Conservation (phyloP, 2,113 vertebrate genomes). For the Dicaeum eximium region DNA sequence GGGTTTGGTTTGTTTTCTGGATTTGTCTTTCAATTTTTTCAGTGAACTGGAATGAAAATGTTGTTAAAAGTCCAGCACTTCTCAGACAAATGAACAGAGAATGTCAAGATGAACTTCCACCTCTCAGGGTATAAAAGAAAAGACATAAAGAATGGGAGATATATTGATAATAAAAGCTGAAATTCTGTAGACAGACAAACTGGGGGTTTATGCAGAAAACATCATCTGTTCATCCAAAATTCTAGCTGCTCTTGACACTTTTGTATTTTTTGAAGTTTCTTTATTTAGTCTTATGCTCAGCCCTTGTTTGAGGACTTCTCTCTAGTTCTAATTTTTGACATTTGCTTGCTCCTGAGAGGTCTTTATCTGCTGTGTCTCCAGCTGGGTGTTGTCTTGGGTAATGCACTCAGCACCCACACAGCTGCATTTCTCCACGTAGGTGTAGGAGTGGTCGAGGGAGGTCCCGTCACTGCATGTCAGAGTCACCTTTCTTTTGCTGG, state of each 20-base stretch:
- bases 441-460: slow-evolving; percentile 37
- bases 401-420: slow-evolving; percentile 50
- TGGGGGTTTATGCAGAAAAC: neutral
- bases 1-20: neutral
- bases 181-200: neutral
- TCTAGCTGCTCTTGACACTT: slow-evolving; percentile 38
- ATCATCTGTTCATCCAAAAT: neutral
- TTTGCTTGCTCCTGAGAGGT: neutral
- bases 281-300: neutral
- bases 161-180: neutral
- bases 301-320: neutral
- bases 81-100: neutral
- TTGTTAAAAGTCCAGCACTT: neutral
- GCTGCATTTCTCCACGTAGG: slow-evolving; percentile 67
- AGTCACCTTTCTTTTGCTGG: slow-evolving; percentile 42
- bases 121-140: neutral
- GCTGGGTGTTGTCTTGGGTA: neutral
- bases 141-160: neutral
- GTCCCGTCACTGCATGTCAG: slow-evolving; percentile 53
- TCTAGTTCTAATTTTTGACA: neutral
- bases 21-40: neutral
- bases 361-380: neutral
- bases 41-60: neutral
- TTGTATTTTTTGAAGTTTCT: neutral
- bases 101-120: neutral